These are phyloP conservation scores for Doris montereyensis DNA, from an alignment of 2,888 invertebrate genomes.

Conservation along the genomic window DNA sequence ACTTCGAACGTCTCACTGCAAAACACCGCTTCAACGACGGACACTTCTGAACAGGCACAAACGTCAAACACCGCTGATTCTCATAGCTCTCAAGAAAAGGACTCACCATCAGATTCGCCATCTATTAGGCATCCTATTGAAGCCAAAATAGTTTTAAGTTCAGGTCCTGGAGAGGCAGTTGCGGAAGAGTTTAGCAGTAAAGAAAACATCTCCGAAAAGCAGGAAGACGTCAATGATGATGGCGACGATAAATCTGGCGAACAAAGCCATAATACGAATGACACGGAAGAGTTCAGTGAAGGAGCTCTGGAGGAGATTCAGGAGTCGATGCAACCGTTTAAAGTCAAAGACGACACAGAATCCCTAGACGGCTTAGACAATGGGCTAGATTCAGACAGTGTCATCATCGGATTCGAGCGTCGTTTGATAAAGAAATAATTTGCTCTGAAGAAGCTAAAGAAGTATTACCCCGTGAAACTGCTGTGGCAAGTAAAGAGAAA, in stretches of 20 bases:
- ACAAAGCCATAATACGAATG: not conserved
- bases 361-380: not conserved
- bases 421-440: slow-evolving; percentile 33
- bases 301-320: slow-evolving; percentile 26
- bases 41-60: no score
- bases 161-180: no score
- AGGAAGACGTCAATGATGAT: slow-evolving; percentile 15
- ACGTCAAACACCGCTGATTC: no score
- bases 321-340: slow-evolving; percentile 40
- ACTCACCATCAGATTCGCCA: no score
- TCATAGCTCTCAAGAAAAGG: no score
- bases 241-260: slow-evolving; percentile 27
- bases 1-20: no score
- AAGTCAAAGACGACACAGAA: slow-evolving; percentile 21
- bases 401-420: not conserved
- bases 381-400: not conserved
- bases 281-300: slow-evolving; percentile 34
- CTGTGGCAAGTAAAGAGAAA: no score
- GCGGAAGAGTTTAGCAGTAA: no score
- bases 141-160: slow-evolving; percentile 33
- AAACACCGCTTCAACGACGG: no score
- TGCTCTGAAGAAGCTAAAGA: slow-evolving; percentile 18
- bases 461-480: no score
- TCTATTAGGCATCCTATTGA: slow-evolving; percentile 34
- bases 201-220: no score